Evolutionary conservation across 2,113 vertebrate genomes (phyloP), one percentile per base, ranked within the genome.

Genomic region (Potamarius usumacintae): DNA sequence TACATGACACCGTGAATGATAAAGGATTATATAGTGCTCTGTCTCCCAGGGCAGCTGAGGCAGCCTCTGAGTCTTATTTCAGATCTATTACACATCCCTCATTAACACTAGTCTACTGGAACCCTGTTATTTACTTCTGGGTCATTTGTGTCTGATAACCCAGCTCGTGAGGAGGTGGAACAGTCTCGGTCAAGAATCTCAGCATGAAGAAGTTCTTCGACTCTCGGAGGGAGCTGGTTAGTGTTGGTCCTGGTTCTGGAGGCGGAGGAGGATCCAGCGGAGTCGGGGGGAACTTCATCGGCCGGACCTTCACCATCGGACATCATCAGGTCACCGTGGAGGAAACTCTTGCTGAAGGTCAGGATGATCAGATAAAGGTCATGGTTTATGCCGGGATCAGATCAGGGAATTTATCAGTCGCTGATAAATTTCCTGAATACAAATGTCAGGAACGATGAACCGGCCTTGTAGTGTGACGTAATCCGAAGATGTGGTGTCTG

Each of bases 201-300:
- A 91, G 89, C 82, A 99, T 99, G 98, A 99, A 99, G 97, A 99
- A 99, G 96, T 99, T 99, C 93, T 99, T 99, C 91, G 98, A 99
- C 95, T 98, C 97, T 52, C 96, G 98, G 55, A 95, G 98, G 92
- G 98, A 99, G 94, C 96, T 97, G 94, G 97, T 97, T 12, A 95
- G 96, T 92, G 97, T 96, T 57, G 97, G 97, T 89, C 97, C 97
- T 0, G 97, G 97, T 55, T 97, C 97, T n/a, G 97, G 97, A 91
- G 95, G 96, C 9, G 95, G 97, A 62, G 92, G 96, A 77, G 94
- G 96, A 87, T 96, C 96, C 30, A 95, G 97, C 89, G 95, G 96
- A 82, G 95, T 92, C 80, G 96, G 98, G 77, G 97, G 96, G 71
- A 98, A 98, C 87, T 99, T 98, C 94, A 96, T 99, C 84, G 98